phyloP scores from a whole-genome alignment of 2,888 invertebrate species.

The Uropetala carovei region DNA sequence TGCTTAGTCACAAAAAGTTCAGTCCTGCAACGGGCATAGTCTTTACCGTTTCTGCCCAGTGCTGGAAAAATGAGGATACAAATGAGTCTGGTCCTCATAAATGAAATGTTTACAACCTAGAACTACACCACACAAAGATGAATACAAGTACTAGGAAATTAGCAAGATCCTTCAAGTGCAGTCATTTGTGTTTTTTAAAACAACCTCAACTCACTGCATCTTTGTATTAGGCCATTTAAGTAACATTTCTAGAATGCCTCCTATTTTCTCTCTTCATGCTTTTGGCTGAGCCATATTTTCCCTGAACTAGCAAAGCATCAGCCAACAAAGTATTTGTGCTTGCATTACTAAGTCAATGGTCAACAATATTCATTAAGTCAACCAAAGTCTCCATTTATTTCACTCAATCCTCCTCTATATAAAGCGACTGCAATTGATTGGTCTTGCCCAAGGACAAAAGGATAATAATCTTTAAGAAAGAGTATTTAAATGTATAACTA shows the following conservation, averaged over 20 bases:
- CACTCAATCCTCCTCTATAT: constrained; percentile 44
- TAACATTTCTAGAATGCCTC: constrained; percentile 63
- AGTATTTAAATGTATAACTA: constrained; percentile 70
- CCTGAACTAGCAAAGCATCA: constrained; percentile 47
- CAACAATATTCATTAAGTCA: constrained; percentile 16
- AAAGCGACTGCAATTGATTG: constrained; percentile 69
- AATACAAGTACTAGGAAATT: constrained; percentile 69
- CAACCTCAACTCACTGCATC: constrained; percentile 63
- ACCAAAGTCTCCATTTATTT: constrained; percentile 49
- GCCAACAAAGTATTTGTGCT: constrained; percentile 65
- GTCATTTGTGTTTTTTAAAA: constrained; percentile 65
- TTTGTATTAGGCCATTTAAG: constrained; percentile 68
- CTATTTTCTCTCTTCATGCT: constrained; percentile 37
- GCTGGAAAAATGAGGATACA: constrained; percentile 69
- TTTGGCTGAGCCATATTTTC: constrained; percentile 37
- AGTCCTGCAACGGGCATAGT: constrained; percentile 68
- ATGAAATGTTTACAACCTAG: constrained; percentile 69
- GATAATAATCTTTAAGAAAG: constrained; percentile 69
- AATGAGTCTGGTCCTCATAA: constrained; percentile 69
- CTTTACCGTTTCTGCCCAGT: constrained; percentile 67
- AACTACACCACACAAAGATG: constrained; percentile 70
- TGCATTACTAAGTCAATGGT: constrained; percentile 43
- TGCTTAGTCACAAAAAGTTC: constrained; percentile 68
- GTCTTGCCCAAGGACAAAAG: constrained; percentile 69
- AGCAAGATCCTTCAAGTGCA: constrained; percentile 69